phyloP scores from a whole-genome alignment of 2,113 vertebrate species.

The Cololabis saira region DNA sequence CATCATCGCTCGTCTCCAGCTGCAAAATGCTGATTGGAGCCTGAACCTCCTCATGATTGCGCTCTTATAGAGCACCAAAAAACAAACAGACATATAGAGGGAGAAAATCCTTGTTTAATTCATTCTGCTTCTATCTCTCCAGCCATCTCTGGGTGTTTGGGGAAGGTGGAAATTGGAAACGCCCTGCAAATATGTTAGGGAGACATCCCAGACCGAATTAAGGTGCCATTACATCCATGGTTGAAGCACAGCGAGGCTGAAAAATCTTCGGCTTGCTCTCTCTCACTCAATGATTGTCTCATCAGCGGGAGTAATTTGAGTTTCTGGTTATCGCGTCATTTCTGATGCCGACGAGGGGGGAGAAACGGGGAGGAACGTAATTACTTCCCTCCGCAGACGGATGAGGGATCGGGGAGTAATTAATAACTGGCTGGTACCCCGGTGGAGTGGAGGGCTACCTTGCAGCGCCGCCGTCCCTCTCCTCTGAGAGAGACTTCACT shows the following conservation, averaged over 20 bases:
- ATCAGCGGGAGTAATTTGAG: conserved; percentile 78
- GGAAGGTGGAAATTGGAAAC: conserved; percentile 73
- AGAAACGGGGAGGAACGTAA: conserved; percentile 62
- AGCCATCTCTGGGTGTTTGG: conserved; percentile 64
- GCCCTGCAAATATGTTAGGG: conserved; percentile 45
- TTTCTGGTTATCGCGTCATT: conserved; percentile 78
- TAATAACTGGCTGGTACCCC: conserved; percentile 72
- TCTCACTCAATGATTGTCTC: conserved; percentile 75
- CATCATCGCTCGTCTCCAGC: conserved; percentile 68
- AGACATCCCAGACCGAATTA: conserved; percentile 49
- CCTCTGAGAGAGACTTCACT: conserved; percentile 61
- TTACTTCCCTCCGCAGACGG: conserved; percentile 73
- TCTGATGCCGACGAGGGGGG: conserved; percentile 67
- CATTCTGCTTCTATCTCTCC: conserved; percentile 57
- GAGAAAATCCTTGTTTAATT: conserved; percentile 56
- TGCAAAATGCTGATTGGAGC: conserved; percentile 69
- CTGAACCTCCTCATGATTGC: conserved; percentile 64
- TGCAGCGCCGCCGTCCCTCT: conserved; percentile 17
- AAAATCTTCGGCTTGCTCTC: conserved; percentile 59
- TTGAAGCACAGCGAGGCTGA: conserved; percentile 58
- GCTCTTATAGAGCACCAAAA: conserved; percentile 47
- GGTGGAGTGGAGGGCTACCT: conserved; percentile 56
- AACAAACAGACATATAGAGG: not conserved
- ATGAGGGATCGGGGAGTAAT: conserved; percentile 74
- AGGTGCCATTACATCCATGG: conserved; percentile 56